Conservation (phyloP, 1,140 invertebrate species). For the Diachasmimorpha longicaudata region DNA sequence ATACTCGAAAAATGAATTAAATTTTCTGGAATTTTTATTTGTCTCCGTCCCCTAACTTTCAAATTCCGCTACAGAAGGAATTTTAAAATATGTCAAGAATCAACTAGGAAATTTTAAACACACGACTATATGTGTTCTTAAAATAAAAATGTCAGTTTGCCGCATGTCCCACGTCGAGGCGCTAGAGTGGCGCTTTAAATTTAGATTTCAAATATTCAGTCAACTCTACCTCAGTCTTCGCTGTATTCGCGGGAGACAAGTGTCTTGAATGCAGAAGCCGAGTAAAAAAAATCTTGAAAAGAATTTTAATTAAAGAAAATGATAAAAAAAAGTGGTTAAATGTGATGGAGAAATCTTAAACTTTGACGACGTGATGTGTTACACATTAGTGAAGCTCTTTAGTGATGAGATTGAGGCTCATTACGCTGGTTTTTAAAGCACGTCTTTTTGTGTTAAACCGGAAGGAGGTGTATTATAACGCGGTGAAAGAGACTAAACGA, state of each 20-base stretch:
- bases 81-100: not conserved
- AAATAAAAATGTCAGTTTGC: slow-evolving; percentile 39
- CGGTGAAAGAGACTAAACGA: not conserved
- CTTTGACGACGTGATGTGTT: not conserved
- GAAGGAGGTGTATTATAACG: not conserved
- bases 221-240: not conserved
- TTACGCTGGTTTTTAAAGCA: not conserved
- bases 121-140: slow-evolving; percentile 11
- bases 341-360: not conserved
- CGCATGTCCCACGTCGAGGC: slow-evolving; percentile 1
- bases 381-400: not conserved
- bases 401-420: not conserved
- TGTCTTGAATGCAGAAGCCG: not conserved
- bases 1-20: too few relatives aligned
- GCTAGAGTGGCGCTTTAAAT: slow-evolving; percentile 42
- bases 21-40: too few relatives aligned
- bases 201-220: slow-evolving; percentile 42
- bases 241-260: not conserved
- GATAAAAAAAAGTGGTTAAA: not conserved
- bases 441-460: not conserved
- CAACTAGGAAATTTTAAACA: not conserved
- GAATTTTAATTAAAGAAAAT: not conserved
- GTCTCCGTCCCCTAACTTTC: too few relatives aligned
- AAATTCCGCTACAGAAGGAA: too few relatives aligned
- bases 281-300: not conserved